Conservation (phyloP, 2,113 vertebrate species). For the Solenodon paradoxus region DNA sequence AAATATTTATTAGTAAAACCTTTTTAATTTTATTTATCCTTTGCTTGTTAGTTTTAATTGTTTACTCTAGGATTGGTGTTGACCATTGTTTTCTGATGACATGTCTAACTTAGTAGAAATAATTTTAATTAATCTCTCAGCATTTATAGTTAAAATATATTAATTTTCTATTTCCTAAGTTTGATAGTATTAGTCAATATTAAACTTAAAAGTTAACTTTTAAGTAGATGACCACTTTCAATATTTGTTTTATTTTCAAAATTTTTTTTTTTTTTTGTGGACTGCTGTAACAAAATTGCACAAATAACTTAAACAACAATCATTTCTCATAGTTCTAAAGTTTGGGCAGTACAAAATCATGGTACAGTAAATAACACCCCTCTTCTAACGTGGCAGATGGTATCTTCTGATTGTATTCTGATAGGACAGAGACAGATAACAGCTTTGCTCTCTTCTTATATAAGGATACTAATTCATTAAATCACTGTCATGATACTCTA, state of each 20-base stretch:
- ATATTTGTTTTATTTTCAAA: slow-evolving; percentile 27
- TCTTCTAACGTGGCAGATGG: background rate
- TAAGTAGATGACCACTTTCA: background rate
- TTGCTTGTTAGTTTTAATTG: background rate
- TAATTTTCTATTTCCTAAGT: background rate
- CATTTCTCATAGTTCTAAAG: background rate
- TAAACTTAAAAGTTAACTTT: slow-evolving; percentile 11
- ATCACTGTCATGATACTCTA: background rate
- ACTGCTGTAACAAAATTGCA: background rate
- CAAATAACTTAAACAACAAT: background rate
- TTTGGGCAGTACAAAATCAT: background rate
- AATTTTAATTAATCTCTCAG: background rate
- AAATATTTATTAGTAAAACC: background rate
- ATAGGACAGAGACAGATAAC: background rate
- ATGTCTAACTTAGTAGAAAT: background rate
- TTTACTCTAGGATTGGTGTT: background rate
- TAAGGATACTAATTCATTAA: background rate
- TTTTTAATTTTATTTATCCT: background rate
- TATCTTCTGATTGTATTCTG: background rate
- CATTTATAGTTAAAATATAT: background rate
- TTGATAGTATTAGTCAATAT: background rate
- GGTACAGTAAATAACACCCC: background rate
- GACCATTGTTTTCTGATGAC: background rate
- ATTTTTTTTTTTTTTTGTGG: background rate
- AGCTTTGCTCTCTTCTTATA: background rate